Evolutionary conservation across 2,888 invertebrate genomes (phyloP).

Genomic region (Eulithis prunata): DNA sequence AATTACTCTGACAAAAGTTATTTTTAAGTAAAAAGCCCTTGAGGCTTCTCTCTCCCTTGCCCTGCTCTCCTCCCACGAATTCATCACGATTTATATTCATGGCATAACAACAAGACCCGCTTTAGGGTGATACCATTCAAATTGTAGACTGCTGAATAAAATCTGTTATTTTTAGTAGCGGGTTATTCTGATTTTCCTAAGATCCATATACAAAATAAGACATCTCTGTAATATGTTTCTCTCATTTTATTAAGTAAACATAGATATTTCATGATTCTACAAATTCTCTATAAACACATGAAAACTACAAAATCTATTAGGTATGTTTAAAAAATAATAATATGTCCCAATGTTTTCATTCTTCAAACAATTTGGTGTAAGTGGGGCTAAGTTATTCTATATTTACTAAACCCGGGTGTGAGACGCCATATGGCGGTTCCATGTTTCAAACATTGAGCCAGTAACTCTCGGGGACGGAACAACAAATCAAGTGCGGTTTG

Average conservation of each 20-base stretch:
- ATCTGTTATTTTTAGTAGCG: slow-evolving; percentile 52
- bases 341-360: too few species aligned
- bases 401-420: slow-evolving; percentile 55
- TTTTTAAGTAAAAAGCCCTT: slow-evolving; percentile 84
- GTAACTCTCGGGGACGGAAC: slow-evolving; percentile 74
- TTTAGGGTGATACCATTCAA: slow-evolving; percentile 78
- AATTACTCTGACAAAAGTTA: slow-evolving; percentile 84
- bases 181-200: slow-evolving; percentile 9
- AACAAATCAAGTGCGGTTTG: slow-evolving; percentile 79
- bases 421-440: slow-evolving; percentile 69
- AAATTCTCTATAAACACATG: too few species aligned
- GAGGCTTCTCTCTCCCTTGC: slow-evolving; percentile 65
- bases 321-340: too few species aligned
- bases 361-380: not conserved
- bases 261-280: too few species aligned
- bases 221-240: too few species aligned
- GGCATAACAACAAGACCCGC: slow-evolving; percentile 81
- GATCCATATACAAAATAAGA: not conserved
- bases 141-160: slow-evolving; percentile 72
- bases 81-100: slow-evolving; percentile 87
- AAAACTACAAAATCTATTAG: too few species aligned
- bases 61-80: slow-evolving; percentile 69
- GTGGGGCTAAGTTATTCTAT: slow-evolving; percentile 54
- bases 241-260: too few species aligned
- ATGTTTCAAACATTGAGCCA: slow-evolving; percentile 64